phyloP scores from a whole-genome alignment of 2,113 vertebrate species.

The Hippocampus mohnikei region DNA sequence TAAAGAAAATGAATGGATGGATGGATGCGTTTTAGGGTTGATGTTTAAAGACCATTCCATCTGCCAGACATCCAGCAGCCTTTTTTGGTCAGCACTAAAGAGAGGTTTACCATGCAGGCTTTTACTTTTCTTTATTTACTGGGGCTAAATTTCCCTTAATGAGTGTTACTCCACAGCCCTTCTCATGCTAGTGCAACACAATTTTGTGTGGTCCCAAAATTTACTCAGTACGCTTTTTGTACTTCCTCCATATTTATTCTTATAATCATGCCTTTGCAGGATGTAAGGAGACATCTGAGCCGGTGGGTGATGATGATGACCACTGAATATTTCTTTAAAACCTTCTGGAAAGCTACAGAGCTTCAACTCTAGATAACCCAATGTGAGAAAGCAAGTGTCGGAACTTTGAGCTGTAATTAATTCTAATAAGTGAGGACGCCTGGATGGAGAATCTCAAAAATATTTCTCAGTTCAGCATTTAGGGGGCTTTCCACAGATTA shows the following conservation, averaged over 20 bases:
- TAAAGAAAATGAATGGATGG: no score
- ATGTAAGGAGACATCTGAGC: conserved; percentile 1
- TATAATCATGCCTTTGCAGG: conserved; percentile 3
- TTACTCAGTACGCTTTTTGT: conserved; percentile 16
- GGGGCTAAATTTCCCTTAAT: neutral
- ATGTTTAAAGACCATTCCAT: neutral
- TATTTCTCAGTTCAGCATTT: conserved; percentile 26
- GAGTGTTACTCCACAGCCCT: neutral
- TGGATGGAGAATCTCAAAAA: conserved; percentile 38
- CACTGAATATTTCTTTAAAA: conserved; percentile 6
- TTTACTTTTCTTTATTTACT: neutral
- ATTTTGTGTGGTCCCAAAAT: conserved; percentile 8
- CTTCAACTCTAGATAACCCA: conserved; percentile 20
- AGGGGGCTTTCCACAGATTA: conserved; percentile 38
- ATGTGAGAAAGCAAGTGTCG: conserved; percentile 29
- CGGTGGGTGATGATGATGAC: neutral
- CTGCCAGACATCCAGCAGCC: neutral
- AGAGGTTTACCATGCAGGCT: neutral
- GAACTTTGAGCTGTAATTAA: conserved; percentile 47
- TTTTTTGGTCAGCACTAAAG: neutral
- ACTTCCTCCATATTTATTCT: neutral
- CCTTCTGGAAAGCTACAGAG: conserved; percentile 18
- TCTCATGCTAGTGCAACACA: conserved; percentile 8
- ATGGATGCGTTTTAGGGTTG: neutral
- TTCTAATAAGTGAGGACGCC: conserved; percentile 42